phyloP scores from a whole-genome alignment of 1,140 invertebrate species.

The Rhopalosiphum maidis region DNA sequence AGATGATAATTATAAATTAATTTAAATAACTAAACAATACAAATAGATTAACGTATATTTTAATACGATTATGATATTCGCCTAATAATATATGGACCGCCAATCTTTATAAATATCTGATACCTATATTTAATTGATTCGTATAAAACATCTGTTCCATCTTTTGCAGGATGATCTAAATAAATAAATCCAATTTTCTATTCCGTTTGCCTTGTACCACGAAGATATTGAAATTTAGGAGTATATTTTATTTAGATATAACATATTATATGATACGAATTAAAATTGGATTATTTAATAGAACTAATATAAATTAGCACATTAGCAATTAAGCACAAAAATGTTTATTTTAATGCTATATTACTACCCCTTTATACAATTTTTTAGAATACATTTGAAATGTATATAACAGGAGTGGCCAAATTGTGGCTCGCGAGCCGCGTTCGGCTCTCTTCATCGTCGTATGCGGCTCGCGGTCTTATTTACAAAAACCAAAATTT shows the following conservation, averaged over 20 bases:
- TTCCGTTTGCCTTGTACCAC: neutral
- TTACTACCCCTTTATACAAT: neutral
- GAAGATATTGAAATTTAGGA: neutral
- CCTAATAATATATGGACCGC: neutral
- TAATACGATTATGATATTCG: neutral
- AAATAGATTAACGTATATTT: neutral
- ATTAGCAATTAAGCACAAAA: neutral
- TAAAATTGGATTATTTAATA: neutral
- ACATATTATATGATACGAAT: neutral
- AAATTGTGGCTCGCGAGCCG: no score
- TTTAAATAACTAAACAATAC: neutral
- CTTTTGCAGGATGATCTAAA: neutral
- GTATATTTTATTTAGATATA: neutral
- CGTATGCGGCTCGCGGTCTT: no score
- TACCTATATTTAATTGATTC: neutral
- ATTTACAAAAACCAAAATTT: no score
- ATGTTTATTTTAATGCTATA: neutral
- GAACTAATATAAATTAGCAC: neutral
- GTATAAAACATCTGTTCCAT: neutral
- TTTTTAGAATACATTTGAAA: neutral
- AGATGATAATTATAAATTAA: neutral
- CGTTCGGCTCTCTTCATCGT: no score
- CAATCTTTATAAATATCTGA: neutral
- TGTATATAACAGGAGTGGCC: no score
- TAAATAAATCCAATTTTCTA: neutral